These are phyloP conservation scores for Chaetophractus vellerosus DNA, from an alignment of 2,797 vertebrate genomes.

Conservation along the genomic window DNA sequence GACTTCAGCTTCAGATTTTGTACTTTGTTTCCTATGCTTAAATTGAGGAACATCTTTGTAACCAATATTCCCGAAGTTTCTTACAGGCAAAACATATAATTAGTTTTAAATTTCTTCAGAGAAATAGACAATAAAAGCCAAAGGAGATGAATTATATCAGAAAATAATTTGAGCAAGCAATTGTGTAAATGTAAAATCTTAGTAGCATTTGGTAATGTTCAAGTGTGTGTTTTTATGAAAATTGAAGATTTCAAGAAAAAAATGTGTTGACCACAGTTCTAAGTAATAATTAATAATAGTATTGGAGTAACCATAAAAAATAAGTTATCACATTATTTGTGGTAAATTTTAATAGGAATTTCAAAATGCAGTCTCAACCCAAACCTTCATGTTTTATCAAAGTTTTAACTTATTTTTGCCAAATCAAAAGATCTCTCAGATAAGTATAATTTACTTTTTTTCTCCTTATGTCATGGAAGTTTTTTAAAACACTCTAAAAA, in stretches of 20 bases:
- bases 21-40: not conserved
- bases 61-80: not conserved
- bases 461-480: not conserved
- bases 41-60: not conserved
- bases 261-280: not conserved
- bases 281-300: not conserved
- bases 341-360: constrained; percentile 5
- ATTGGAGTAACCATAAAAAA: constrained; percentile 12
- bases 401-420: not conserved
- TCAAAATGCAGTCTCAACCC: not conserved
- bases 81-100: not conserved
- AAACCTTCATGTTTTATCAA: not conserved
- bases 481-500: not conserved
- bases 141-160: not conserved
- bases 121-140: constrained; percentile 11
- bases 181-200: not conserved
- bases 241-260: not conserved
- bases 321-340: not conserved
- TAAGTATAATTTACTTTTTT: not conserved
- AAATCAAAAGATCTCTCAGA: not conserved
- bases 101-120: not conserved
- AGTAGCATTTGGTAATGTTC: not conserved
- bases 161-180: constrained; percentile 22
- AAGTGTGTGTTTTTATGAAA: not conserved
- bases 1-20: not conserved